Evolutionary conservation across 2,797 vertebrate genomes (phyloP).

Genomic region (Crypturellus tataupa): DNA sequence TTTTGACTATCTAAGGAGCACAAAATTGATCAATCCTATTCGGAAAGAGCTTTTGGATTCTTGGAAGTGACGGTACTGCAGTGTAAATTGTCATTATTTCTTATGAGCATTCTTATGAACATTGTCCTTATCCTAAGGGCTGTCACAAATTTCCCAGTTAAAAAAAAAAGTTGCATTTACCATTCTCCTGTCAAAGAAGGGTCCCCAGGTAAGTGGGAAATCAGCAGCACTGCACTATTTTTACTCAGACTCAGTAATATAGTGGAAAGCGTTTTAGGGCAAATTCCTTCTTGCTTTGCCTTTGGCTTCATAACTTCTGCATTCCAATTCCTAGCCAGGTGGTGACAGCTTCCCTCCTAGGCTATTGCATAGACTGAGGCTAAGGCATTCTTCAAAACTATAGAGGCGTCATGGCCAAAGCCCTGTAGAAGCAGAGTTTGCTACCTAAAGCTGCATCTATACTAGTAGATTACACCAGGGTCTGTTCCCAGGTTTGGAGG

Average conservation of each 20-base stretch:
- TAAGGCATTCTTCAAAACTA: neutral
- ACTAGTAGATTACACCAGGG: constrained; percentile 33
- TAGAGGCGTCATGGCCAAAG: neutral
- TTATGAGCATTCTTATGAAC: neutral
- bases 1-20: constrained; percentile 54
- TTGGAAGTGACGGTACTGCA: neutral
- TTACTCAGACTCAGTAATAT: neutral
- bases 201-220: neutral
- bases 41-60: constrained; percentile 38
- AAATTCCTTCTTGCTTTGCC: constrained; percentile 22
- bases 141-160: neutral
- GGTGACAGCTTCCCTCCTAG: constrained; percentile 2
- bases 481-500: neutral
- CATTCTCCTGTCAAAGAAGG: neutral
- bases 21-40: constrained; percentile 50
- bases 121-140: neutral
- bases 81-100: neutral
- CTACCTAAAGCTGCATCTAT: constrained; percentile 15
- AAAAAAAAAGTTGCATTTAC: neutral
- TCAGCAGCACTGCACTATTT: neutral
- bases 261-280: neutral
- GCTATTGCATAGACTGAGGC: neutral
- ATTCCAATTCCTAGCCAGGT: neutral
- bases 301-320: neutral
- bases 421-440: neutral